These are phyloP conservation scores for Rhodinocichla rosea DNA, from an alignment of 2,113 vertebrate species.

Conservation along the genomic window DNA sequence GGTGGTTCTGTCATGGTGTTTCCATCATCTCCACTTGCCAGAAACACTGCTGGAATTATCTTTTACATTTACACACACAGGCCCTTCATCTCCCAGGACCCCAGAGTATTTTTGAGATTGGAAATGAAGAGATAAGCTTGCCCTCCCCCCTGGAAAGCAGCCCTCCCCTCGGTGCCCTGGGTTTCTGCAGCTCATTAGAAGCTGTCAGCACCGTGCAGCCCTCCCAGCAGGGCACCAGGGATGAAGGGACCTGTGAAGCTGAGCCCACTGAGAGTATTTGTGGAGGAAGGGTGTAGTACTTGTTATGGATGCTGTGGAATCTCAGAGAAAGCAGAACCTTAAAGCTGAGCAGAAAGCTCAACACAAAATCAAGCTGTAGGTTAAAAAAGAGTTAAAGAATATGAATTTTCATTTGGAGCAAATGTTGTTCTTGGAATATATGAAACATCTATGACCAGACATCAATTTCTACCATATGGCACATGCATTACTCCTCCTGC, in stretches of 20 bases:
- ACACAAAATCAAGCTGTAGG: background rate
- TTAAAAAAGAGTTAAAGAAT: conserved; percentile 32
- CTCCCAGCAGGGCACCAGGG: background rate
- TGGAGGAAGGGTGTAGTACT: background rate
- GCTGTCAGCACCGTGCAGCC: conserved; percentile 7
- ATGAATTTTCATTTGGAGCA: conserved; percentile 2
- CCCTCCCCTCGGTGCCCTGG: background rate
- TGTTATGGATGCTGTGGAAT: background rate
- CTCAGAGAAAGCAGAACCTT: background rate
- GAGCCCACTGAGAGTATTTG: background rate
- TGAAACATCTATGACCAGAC: conserved; percentile 42
- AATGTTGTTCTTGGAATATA: conserved; percentile 44
- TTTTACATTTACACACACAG: background rate
- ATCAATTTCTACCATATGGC: conserved; percentile 40
- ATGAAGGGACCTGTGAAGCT: background rate
- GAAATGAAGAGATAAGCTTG: conserved; percentile 37
- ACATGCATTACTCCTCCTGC: background rate
- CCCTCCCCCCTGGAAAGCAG: background rate
- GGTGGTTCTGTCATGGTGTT: background rate
- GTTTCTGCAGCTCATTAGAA: conserved; percentile 47
- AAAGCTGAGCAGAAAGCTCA: background rate
- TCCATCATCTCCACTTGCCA: background rate
- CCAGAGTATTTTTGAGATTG: background rate
- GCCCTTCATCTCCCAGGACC: background rate
- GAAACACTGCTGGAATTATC: background rate